Base-by-base conservation (phyloP, 2,113 vertebrate species). In the Epinephelus fuscoguttatus region DNA sequence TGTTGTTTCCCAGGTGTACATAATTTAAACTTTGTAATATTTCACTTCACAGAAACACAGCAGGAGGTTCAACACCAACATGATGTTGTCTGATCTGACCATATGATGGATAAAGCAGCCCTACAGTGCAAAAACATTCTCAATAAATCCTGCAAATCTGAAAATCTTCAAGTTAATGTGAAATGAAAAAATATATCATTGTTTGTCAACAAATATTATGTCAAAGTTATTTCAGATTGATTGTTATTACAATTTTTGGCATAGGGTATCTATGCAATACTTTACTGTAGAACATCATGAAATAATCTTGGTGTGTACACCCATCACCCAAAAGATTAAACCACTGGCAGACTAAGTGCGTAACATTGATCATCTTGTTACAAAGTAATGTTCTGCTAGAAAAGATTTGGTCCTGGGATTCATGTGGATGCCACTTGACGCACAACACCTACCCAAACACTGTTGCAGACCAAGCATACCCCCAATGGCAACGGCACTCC, bases 51-150 rank as follows among this genome's bases (percentile, higher is more conserved):
- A 68, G 21, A 74, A 63, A 67, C 56, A 52, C 59, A 37, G 80
- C 77, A 42, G 62, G 21, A 42, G 21, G 47, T 62, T 77, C 30
- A 50, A 56, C 75, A 25, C 1, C 17, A 45, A 2, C 11, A 45
- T 47, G 52, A 40, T 17, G 15, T 74, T 27, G 71, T 69, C 67
- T 85, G 68, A 88, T 87, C 59, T 42, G 40, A 30, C 42, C n/a
- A 23, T 30, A 78, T 70, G 25, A 59, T 30, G 52, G 30, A 25
- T 57, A 74, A 23, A 52, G 61, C 71, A 75, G 63, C 70, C 2
- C 6, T 53, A 10, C 17, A 27, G n/a, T 37, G 27, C 45, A 60
- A 73, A 70, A 78, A 1, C 15, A 78, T 0, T 73, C 18, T 53
- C 40, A 2, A 40, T 53, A 57, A 13, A 45, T 40, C 3, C 23